Conservation (phyloP, 1,140 invertebrate species). For the Metaphire vulgaris region DNA sequence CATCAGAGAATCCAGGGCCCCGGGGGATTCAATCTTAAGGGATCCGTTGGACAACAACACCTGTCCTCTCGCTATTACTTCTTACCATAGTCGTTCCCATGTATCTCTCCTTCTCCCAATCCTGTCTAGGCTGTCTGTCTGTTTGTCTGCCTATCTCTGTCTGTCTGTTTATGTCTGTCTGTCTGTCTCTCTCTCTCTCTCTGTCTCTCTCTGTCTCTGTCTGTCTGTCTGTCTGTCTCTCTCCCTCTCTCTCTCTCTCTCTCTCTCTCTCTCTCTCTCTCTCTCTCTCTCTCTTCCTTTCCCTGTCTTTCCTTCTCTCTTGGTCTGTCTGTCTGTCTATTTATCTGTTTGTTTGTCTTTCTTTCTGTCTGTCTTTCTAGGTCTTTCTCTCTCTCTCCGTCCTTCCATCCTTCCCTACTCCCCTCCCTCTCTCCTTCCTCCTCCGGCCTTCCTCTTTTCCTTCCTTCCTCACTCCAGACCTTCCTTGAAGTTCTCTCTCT, state of each 20-base stretch:
- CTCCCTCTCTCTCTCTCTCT: background rate
- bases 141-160: background rate
- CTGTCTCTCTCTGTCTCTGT: background rate
- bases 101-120: background rate
- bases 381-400: background rate
- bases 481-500: background rate
- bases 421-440: background rate
- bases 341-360: background rate
- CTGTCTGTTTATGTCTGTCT: background rate
- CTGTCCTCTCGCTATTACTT: background rate
- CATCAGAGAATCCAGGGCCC: background rate
- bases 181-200: conserved; percentile 9
- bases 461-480: background rate
- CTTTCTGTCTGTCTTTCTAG: background rate
- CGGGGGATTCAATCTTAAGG: background rate
- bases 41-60: background rate
- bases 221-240: background rate
- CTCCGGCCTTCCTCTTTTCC: background rate
- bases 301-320: background rate
- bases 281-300: background rate
- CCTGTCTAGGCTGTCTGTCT: background rate
- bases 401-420: background rate
- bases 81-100: background rate
- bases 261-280: background rate
- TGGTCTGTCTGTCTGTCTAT: background rate